Evolutionary conservation across 2,797 vertebrate species (phyloP).

Genomic region (Myotis planiceps): DNA sequence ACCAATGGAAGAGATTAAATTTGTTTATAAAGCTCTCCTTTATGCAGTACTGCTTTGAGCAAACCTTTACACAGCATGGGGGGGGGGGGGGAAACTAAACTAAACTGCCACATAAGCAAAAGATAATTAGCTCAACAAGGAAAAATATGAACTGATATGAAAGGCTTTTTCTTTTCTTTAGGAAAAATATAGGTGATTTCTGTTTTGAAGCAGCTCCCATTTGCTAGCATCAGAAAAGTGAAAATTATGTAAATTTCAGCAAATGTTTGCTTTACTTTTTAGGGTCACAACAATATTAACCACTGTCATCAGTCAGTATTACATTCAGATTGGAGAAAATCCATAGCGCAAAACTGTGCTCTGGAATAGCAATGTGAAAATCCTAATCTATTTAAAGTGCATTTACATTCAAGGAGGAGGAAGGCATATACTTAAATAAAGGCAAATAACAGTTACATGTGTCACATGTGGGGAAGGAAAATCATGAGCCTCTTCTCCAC

Average conservation of each 20-base stretch:
- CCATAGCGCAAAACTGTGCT: not conserved
- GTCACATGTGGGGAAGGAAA: conserved; percentile 5
- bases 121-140: conserved; percentile 80
- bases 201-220: conserved; percentile 2
- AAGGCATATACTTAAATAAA: conserved; percentile 17
- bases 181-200: conserved; percentile 64
- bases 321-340: not conserved
- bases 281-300: conserved; percentile 39
- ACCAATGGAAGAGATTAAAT: conserved; percentile 79
- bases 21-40: conserved; percentile 62
- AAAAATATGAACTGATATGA: conserved; percentile 63
- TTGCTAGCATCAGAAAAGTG: conserved; percentile 41
- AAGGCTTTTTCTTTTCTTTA: conserved; percentile 8
- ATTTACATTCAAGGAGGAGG: conserved; percentile 22
- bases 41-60: conserved; percentile 72
- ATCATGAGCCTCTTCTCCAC: conserved; percentile 32
- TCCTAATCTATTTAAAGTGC: conserved; percentile 36
- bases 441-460: conserved; percentile 52
- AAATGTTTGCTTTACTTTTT: not conserved
- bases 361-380: conserved; percentile 17
- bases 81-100: not conserved
- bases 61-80: conserved; percentile 68
- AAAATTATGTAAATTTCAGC: conserved; percentile 41
- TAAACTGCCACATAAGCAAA: conserved; percentile 70
- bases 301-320: not conserved